These are phyloP conservation scores for Pseudochirops cupreus DNA, from an alignment of 2,797 vertebrate genomes.

Conservation along the genomic window DNA sequence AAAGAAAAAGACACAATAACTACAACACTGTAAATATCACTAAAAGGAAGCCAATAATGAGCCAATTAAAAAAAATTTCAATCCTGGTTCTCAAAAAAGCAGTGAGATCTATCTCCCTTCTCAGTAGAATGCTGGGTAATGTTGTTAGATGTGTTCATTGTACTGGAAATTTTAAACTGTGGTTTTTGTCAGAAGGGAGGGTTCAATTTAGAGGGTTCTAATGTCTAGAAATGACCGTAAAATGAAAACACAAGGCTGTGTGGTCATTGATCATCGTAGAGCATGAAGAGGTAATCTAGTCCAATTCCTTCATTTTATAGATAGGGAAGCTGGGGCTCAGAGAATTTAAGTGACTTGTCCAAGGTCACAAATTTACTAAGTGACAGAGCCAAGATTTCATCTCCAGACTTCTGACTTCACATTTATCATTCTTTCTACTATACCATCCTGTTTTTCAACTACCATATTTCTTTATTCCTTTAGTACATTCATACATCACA, in stretches of 20 bases:
- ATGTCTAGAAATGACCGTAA: neutral
- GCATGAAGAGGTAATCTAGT: neutral
- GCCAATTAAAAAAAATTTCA: neutral
- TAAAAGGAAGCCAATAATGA: neutral
- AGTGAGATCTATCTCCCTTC: neutral
- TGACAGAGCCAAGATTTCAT: neutral
- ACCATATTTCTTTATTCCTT: neutral
- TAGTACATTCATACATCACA: neutral
- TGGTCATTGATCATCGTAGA: neutral
- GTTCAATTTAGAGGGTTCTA: neutral
- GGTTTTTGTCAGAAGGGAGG: neutral
- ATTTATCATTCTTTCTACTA: neutral
- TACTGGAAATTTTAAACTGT: neutral
- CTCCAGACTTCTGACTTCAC: neutral
- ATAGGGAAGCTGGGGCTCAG: neutral
- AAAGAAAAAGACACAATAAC: neutral
- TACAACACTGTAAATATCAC: neutral
- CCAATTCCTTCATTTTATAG: neutral
- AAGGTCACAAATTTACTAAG: neutral
- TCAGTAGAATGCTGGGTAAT: neutral
- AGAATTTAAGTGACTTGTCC: neutral
- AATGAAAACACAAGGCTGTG: neutral
- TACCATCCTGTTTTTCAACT: neutral
- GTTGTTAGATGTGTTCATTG: neutral
- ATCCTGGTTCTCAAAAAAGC: neutral